Conservation (phyloP, 2,113 vertebrate genomes). For the Hymenochirus boettgeri region DNA sequence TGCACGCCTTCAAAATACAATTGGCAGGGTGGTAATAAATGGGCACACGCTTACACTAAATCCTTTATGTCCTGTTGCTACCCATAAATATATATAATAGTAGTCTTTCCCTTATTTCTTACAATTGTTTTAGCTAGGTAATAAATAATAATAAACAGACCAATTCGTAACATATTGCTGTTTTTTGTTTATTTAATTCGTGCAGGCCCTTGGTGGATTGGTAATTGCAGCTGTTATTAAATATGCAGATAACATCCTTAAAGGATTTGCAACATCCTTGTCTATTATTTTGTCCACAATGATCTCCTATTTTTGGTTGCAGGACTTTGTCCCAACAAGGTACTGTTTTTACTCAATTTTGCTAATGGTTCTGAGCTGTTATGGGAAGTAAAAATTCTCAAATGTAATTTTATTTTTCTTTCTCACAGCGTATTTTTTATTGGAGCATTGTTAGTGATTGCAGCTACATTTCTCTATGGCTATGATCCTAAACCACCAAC, state of each 20-base stretch:
- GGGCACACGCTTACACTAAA: no score
- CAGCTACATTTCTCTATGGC: conserved; percentile 91
- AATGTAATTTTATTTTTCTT: conserved; percentile 8
- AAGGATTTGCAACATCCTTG: conserved; percentile 94
- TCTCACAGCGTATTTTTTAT: conserved; percentile 83
- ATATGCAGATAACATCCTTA: conserved; percentile 97
- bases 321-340: conserved; percentile 91
- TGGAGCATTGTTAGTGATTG: conserved; percentile 85
- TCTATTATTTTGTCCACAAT: conserved; percentile 96
- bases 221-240: conserved; percentile 98
- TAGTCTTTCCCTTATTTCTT: no score
- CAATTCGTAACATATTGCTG: no score
- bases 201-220: conserved; percentile 90
- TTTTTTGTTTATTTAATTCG: conserved; percentile 41
- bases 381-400: no score
- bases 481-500: conserved; percentile 81
- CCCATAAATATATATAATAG: no score
- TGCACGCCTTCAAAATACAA: no score
- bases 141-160: no score
- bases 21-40: no score
- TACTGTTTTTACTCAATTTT: conserved; percentile 48
- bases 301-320: conserved; percentile 94
- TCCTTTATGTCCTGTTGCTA: no score
- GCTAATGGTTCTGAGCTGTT: not conserved
- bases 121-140: no score